Conservation (phyloP, 2,888 invertebrate species). For the Drosophila anceps region DNA sequence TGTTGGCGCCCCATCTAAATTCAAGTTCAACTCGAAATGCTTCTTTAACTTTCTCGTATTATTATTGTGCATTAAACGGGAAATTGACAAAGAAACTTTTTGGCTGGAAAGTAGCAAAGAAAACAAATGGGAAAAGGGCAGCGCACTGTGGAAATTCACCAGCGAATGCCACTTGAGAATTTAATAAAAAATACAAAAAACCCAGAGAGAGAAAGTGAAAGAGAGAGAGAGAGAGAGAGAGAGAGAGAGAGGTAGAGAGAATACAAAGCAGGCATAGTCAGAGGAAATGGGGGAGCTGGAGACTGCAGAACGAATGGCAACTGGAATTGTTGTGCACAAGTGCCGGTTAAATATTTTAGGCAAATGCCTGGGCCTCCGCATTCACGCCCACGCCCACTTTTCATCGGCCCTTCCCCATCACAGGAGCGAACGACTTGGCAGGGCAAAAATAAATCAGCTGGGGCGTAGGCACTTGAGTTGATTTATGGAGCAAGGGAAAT, state of each 20-base stretch:
- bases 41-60: constrained; percentile 57
- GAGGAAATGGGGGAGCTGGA: background rate
- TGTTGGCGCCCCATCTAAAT: constrained; percentile 24
- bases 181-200: constrained; percentile 68
- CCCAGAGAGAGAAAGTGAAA: constrained; percentile 2
- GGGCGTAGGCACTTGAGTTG: constrained; percentile 81
- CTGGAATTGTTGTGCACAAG: constrained; percentile 77
- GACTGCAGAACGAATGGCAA: constrained; percentile 47
- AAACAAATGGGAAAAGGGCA: constrained; percentile 33
- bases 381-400: background rate
- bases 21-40: constrained; percentile 68
- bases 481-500: constrained; percentile 68
- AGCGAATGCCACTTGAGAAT: constrained; percentile 80
- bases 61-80: constrained; percentile 74
- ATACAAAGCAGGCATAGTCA: constrained; percentile 6
- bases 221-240: constrained; percentile 4
- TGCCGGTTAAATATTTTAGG: constrained; percentile 80
- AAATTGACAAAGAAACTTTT: constrained; percentile 79
- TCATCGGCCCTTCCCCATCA: background rate
- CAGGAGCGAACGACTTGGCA: constrained; percentile 52
- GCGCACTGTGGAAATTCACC: constrained; percentile 53
- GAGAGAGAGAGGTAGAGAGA: constrained; percentile 10
- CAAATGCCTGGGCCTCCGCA: constrained; percentile 57
- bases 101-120: constrained; percentile 69
- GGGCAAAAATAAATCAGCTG: constrained; percentile 76